Evolutionary conservation across 2,888 invertebrate genomes (phyloP), one percentile per base, ranked within the genome.

Genomic region (Oscheius sp.): DNA sequence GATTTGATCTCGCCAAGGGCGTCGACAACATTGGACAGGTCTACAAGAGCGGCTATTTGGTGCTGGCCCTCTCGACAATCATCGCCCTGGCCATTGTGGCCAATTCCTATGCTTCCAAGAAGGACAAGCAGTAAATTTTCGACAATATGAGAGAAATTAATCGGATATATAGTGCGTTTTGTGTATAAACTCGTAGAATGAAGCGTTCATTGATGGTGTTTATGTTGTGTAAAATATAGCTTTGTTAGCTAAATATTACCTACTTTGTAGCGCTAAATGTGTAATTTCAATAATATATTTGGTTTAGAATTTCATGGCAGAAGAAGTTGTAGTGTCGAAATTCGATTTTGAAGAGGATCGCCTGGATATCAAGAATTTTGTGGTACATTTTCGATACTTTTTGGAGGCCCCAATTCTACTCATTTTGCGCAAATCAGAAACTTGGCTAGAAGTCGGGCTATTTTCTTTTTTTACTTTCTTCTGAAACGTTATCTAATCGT

Each of bases 1-100:
- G 85, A 59, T 89, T 86, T 78, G 88, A 88, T 71, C 74, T 87
- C 76, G 88, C 87, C 13, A 87, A 84, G 75, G 87, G 86, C 71
- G 79, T 79, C 65, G 77, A 80, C 66, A 79, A 80, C 62, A 76
- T 82, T 42, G 79, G 79, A 75, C 82, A 79, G 76, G 79, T 89
- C 59, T 89, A 89, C 83, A 84, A 83, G 68, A 81, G 82, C 35
- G 89, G 89, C 75, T 89, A 80, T 75, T 72, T 85, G 10, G 89
- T 89, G 32, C 73, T 89, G 70, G 87, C 76, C 33, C 68, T 87
- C 48, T 85, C 88, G 51, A 77, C 81, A 55, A 68, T 86, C 57
- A 80, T 89, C 75, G 81, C 87, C 51, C 73, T 86, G 51, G 75
- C 83, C 50, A 76, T 89, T 42, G 86, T 87, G 57, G 71, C 79